Percentiles rank a stretch among this genome's conserved stretches.
These are phyloP conservation scores for Aulostomus chinensis DNA, from an alignment of 2,797 vertebrate species.

Conservation along the genomic window DNA sequence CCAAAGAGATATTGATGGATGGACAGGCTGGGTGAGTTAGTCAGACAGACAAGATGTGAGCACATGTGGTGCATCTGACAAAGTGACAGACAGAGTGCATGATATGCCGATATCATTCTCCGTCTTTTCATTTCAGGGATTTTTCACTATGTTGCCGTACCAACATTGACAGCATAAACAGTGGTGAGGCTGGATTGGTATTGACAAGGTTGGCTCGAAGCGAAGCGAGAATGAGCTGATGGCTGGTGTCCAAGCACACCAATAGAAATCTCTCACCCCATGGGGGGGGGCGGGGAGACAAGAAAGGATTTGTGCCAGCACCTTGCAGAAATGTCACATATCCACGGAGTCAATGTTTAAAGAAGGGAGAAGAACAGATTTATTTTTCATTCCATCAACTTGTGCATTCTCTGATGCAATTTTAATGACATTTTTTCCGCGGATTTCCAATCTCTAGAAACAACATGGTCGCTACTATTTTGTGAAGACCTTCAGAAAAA, in stretches of 20 bases:
- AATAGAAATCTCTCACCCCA: constrained; percentile 37
- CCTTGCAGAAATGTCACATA: constrained; percentile 42
- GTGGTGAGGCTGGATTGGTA: constrained; percentile 31
- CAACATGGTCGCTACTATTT: not conserved
- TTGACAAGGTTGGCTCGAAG: constrained; percentile 54
- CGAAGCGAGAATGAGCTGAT: constrained; percentile 16
- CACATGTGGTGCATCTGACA: constrained; percentile 44
- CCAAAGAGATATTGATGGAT: constrained; percentile 50
- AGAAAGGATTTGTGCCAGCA: constrained; percentile 30
- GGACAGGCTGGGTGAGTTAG: constrained; percentile 49
- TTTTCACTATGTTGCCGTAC: constrained; percentile 20
- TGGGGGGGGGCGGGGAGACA: not conserved
- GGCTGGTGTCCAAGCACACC: constrained; percentile 50
- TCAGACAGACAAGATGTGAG: constrained; percentile 43
- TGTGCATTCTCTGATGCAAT: constrained; percentile 26
- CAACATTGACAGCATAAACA: constrained; percentile 15
- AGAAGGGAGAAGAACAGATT: constrained; percentile 25
- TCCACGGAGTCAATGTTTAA: constrained; percentile 45
- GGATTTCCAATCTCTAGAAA: constrained; percentile 2
- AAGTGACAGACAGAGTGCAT: constrained; percentile 52
- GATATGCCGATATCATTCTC: constrained; percentile 48
- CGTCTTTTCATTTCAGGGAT: constrained; percentile 32
- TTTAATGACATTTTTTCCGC: constrained; percentile 33
- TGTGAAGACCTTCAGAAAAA: too few species aligned
- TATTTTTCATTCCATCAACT: constrained; percentile 39